Evolutionary conservation across 1,140 invertebrate genomes (phyloP).

Genomic region (Oscheius sp.): DNA sequence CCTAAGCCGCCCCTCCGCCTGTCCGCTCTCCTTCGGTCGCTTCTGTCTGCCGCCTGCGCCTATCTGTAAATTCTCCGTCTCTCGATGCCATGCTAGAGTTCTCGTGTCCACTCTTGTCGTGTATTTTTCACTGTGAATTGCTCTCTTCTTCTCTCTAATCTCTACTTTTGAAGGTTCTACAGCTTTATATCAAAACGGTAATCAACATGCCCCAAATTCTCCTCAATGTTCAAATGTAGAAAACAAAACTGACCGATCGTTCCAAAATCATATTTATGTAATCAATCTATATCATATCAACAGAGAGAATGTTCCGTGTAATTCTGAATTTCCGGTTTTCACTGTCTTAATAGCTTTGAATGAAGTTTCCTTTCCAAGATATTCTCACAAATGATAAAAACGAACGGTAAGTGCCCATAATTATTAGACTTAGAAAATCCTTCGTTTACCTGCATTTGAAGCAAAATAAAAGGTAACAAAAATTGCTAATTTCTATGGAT

Average conservation of each 20-base stretch:
- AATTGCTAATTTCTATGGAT: too few species aligned
- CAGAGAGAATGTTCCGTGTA: neutral
- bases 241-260: neutral
- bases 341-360: slow-evolving; percentile 1
- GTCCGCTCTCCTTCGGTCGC: slow-evolving; percentile 4
- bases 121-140: neutral
- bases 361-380: too few species aligned
- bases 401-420: too few species aligned
- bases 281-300: slow-evolving; percentile 5
- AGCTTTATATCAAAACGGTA: neutral
- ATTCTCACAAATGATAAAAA: too few species aligned
- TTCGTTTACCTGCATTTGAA: too few species aligned
- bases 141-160: neutral
- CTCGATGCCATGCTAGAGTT: neutral
- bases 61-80: slow-evolving; percentile 1
- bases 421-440: too few species aligned
- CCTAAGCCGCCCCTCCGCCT: neutral
- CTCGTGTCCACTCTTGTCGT: neutral
- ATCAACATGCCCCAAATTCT: neutral
- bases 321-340: neutral
- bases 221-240: neutral
- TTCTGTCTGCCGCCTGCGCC: neutral
- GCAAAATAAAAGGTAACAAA: too few species aligned
- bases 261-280: neutral
- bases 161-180: neutral